Percentiles rank a stretch among this genome's conserved stretches.
Conservation (phyloP, 2,797 vertebrate genomes). For the Anableps anableps region DNA sequence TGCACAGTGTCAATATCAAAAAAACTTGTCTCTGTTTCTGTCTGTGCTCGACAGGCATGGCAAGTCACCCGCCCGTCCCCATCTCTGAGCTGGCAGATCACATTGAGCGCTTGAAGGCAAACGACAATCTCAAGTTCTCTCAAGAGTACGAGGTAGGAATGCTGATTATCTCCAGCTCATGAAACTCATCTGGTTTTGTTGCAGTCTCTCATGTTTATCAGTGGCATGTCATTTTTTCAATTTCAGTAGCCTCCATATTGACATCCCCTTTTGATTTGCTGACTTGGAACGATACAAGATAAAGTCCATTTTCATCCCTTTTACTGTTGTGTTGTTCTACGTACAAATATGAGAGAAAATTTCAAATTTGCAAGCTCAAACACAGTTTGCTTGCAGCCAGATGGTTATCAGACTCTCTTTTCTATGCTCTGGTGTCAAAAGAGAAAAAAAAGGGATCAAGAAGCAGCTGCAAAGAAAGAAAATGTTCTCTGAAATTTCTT, state of each 20-base stretch:
- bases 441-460: conserved; percentile 55
- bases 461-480: conserved; percentile 16
- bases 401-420: conserved; percentile 68
- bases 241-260: conserved; percentile 25
- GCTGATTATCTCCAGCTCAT: conserved; percentile 59
- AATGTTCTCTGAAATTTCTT: conserved; percentile 38
- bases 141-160: conserved; percentile 97
- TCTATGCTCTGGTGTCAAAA: conserved; percentile 43
- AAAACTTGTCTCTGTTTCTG: conserved; percentile 48
- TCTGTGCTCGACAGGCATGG: conserved; percentile 89
- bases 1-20: conserved; percentile 45
- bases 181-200: conserved; percentile 42
- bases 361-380: conserved; percentile 64
- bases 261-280: conserved; percentile 38
- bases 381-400: conserved; percentile 70
- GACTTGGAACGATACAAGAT: conserved; percentile 47
- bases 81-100: conserved; percentile 95
- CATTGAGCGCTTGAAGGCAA: conserved; percentile 97
- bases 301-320: conserved; percentile 34
- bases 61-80: conserved; percentile 94
- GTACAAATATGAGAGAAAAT: conserved; percentile 55
- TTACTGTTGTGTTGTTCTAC: conserved; percentile 56
- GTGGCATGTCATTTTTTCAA: conserved; percentile 22
- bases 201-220: conserved; percentile 34
- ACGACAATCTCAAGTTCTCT: conserved; percentile 98